Conservation (phyloP, 23 tunicate species). For the Styela clava region DNA sequence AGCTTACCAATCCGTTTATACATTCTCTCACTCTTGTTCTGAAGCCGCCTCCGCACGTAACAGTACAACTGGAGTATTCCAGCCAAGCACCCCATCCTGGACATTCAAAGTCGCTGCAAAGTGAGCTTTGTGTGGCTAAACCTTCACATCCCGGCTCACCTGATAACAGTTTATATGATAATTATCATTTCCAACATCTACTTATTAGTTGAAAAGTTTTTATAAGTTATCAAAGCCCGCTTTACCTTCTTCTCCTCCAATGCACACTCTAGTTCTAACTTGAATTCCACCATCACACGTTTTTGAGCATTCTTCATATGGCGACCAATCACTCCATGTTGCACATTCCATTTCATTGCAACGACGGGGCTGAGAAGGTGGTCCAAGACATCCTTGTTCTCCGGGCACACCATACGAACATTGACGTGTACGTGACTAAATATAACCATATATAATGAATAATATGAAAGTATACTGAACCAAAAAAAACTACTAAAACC, state of each 20-base stretch:
- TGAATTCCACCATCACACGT: conserved; percentile 77
- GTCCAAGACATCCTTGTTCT: conserved; percentile 40
- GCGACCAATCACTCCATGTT: conserved; percentile 39
- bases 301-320: conserved; percentile 31
- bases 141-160: conserved; percentile 34
- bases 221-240: neutral
- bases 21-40: conserved; percentile 22
- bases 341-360: conserved; percentile 56
- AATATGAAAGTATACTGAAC: neutral
- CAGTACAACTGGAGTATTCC: conserved; percentile 29
- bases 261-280: conserved; percentile 44
- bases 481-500: neutral
- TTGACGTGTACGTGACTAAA: conserved; percentile 17
- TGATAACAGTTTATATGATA: too few relatives aligned
- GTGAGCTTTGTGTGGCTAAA: neutral
- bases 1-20: conserved; percentile 26
- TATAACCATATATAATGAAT: too few relatives aligned
- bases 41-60: conserved; percentile 29
- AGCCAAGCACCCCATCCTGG: conserved; percentile 31
- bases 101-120: conserved; percentile 41
- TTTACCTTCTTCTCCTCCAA: conserved; percentile 39
- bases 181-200: too few relatives aligned
- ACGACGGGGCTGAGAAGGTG: conserved; percentile 3
- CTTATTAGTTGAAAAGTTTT: too few relatives aligned
- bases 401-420: conserved; percentile 35